Conservation (phyloP, 2,888 invertebrate genomes). For the Epistrophella euchroma region DNA sequence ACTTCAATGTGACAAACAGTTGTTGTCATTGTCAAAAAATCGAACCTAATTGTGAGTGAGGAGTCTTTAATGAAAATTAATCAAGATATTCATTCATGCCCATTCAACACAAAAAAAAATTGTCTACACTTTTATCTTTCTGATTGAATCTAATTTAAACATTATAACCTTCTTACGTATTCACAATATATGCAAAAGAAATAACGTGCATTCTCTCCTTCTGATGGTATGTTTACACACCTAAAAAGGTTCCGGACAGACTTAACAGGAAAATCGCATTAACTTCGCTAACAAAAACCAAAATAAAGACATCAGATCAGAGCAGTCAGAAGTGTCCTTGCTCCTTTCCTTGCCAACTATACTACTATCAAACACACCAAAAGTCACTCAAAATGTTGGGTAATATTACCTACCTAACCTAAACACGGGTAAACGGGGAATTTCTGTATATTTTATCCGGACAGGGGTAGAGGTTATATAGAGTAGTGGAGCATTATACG, state of each 20-base stretch:
- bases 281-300: slow-evolving; percentile 78
- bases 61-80: slow-evolving; percentile 34
- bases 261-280: slow-evolving; percentile 81
- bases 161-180: background rate
- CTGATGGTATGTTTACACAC: slow-evolving; percentile 61
- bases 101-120: background rate
- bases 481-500: slow-evolving; percentile 14
- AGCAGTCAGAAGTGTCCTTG: slow-evolving; percentile 31
- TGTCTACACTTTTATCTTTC: slow-evolving; percentile 21
- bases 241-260: slow-evolving; percentile 64
- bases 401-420: slow-evolving; percentile 62
- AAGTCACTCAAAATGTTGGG: slow-evolving; percentile 46
- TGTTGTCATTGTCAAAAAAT: slow-evolving; percentile 29
- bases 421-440: slow-evolving; percentile 20
- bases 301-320: slow-evolving; percentile 58
- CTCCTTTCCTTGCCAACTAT: slow-evolving; percentile 29
- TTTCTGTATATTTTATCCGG: slow-evolving; percentile 1
- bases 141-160: slow-evolving; percentile 56
- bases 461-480: slow-evolving; percentile 31
- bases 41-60: slow-evolving; percentile 40
- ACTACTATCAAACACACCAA: slow-evolving; percentile 25
- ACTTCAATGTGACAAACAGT: slow-evolving; percentile 28
- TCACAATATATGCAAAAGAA: slow-evolving; percentile 20
- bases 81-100: slow-evolving; percentile 2
- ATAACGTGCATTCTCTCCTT: slow-evolving; percentile 17